Evolutionary conservation across 1,140 invertebrate species (phyloP).

Genomic region (Drosophila suzukii): DNA sequence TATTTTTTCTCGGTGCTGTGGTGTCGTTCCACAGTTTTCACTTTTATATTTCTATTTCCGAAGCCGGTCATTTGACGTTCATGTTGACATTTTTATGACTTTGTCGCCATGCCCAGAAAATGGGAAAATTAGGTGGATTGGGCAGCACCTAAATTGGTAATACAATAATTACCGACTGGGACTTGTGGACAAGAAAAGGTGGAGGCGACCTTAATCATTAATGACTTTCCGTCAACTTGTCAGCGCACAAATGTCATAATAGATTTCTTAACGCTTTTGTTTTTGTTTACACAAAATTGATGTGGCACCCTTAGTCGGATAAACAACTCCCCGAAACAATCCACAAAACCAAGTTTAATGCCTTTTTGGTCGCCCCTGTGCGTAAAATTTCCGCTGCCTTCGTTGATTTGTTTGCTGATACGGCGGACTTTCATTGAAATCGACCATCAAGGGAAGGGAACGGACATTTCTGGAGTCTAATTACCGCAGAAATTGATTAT

Average conservation of each 20-base stretch:
- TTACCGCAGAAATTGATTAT: constrained; percentile 43
- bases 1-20: constrained; percentile 1
- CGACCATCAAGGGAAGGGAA: constrained; percentile 3
- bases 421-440: constrained; percentile 12
- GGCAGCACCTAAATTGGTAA: constrained; percentile 41
- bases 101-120: constrained; percentile 34
- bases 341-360: constrained; percentile 41
- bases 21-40: not conserved
- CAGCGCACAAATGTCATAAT: constrained; percentile 75
- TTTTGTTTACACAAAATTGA: constrained; percentile 57
- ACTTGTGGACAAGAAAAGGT: not conserved
- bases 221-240: constrained; percentile 81
- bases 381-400: constrained; percentile 32
- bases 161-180: constrained; percentile 40
- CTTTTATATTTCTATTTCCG: constrained; percentile 19
- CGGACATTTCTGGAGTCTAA: constrained; percentile 33
- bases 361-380: constrained; percentile 13
- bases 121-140: not conserved
- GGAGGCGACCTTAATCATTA: constrained; percentile 52
- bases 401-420: constrained; percentile 64
- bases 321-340: constrained; percentile 1
- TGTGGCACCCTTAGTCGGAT: constrained; percentile 32
- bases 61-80: constrained; percentile 25
- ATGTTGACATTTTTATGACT: constrained; percentile 60
- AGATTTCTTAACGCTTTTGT: constrained; percentile 71